phyloP scores from a whole-genome alignment of 1,140 invertebrate species.

The Melipona quadrifasciata region DNA sequence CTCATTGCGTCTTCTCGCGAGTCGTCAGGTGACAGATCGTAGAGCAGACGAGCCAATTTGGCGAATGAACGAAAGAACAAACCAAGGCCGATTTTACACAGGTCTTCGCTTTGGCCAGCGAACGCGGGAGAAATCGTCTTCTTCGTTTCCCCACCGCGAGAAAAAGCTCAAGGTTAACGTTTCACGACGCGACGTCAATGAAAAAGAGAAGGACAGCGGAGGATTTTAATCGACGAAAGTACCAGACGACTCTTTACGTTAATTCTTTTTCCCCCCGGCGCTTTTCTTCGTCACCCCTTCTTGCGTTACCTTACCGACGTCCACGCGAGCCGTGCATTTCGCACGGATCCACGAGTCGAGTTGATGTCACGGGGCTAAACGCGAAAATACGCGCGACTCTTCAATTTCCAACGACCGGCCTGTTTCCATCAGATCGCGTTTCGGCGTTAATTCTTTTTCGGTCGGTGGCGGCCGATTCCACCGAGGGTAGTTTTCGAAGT shows the following conservation, averaged over 20 bases:
- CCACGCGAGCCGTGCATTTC: background rate
- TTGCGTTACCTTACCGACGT: background rate
- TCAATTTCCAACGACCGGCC: background rate
- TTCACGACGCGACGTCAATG: background rate
- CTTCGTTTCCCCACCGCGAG: too few relatives aligned
- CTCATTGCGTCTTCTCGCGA: background rate
- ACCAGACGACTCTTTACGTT: constrained; percentile 3
- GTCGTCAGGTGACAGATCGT: background rate
- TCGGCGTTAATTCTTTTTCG: constrained; percentile 57
- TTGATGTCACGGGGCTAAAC: background rate
- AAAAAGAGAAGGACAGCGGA: background rate
- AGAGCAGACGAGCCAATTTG: background rate
- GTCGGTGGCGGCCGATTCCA: constrained; percentile 45
- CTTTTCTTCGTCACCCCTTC: background rate
- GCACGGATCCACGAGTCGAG: background rate
- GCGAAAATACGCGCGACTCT: background rate
- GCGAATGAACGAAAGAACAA: constrained; percentile 30
- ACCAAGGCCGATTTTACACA: constrained; percentile 8
- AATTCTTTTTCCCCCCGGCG: background rate
- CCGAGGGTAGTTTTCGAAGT: constrained; percentile 42
- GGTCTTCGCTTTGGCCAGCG: background rate
- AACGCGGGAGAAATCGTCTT: background rate
- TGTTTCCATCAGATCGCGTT: constrained; percentile 34
- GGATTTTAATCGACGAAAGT: constrained; percentile 23
- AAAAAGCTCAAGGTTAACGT: too few relatives aligned